Evolutionary conservation across 2,113 vertebrate species (phyloP), one percentile per base, ranked within the genome.

Genomic region (Macroglossus sobrinus): DNA sequence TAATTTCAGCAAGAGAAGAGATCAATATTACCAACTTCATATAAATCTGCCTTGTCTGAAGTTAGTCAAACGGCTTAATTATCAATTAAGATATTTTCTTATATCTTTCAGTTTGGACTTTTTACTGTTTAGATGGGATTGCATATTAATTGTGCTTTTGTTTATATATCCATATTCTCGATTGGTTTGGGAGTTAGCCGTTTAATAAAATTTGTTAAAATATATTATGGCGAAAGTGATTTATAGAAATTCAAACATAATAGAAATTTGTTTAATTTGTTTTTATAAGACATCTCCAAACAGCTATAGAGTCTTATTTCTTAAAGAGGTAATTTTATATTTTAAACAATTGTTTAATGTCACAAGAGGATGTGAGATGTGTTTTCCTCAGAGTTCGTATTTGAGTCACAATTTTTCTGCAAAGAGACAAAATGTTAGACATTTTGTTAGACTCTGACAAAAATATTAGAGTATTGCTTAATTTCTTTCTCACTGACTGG

Each of bases 311-410:
- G 55, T 76, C 89, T 84, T 96, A 64, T 84, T 35, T 79, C 92
- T 87, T 81, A 92, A 92, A 81, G 68, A 26, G 86, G 95, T 50
- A 11, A 11, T 15, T 89, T 89, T 86, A n/a, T 55, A 81, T 71
- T 97, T 97, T 59, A 93, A 95, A 93, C 6, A 76, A 78, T 78
- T 93, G 13, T 76, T 94, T 89, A 89, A 91, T 82, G 72, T 91
- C 71, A 81, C 24, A 85, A 55, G 33, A 76, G 47, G 50, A 7
- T 74, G 3, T 57, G 69, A 89, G 2, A 85, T 69, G 69, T 35
- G 72, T 93, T 94, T 96, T 81, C n/a, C n/a, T 26, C 47, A 50
- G 45, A 93, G 28, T 85, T 90, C 28, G 5, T 45, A 74, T 94
- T 84, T 82, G 78, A 96, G 87, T 71, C 35, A 61, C 30, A 82